Percentiles rank a stretch among this genome's conserved stretches.
Evolutionary conservation across 2,797 vertebrate species (phyloP).

Genomic region (Acanthurus lineatus): DNA sequence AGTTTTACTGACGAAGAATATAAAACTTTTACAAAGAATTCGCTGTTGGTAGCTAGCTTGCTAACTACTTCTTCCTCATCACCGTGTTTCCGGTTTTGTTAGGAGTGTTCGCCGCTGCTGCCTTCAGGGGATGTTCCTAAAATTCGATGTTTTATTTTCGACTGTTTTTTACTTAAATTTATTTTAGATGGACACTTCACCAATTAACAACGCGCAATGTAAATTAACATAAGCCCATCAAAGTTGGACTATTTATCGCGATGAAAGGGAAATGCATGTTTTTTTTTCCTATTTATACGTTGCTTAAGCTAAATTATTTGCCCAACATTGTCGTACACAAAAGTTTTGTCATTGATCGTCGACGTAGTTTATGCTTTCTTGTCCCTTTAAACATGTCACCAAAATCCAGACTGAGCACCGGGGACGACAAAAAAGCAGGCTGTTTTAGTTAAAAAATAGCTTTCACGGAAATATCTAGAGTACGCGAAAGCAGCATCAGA

Average conservation of each 20-base stretch:
- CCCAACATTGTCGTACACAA: neutral
- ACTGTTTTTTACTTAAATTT: no score
- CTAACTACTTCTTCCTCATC: slow-evolving; percentile 43
- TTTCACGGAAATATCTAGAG: neutral
- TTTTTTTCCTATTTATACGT: no score
- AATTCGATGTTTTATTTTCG: no score
- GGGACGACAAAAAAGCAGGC: accelerated
- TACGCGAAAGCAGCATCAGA: neutral
- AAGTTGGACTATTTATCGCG: no score
- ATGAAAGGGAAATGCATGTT: no score
- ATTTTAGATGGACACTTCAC: no score
- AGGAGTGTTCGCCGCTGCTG: slow-evolving; percentile 37
- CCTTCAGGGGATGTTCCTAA: slow-evolving; percentile 13
- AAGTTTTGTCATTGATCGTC: accelerated
- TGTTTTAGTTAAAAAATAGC: accelerated
- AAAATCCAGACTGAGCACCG: neutral
- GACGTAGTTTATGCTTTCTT: neutral
- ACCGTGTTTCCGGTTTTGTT: slow-evolving; percentile 69
- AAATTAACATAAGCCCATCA: no score
- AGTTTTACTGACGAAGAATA: neutral
- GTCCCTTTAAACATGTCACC: accelerated
- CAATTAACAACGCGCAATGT: no score
- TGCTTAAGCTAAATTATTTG: neutral
- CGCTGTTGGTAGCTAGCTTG: slow-evolving; percentile 11
- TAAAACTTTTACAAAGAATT: neutral